Conservation (phyloP, 1,140 invertebrate species). For the Drosophila ficusphila region DNA sequence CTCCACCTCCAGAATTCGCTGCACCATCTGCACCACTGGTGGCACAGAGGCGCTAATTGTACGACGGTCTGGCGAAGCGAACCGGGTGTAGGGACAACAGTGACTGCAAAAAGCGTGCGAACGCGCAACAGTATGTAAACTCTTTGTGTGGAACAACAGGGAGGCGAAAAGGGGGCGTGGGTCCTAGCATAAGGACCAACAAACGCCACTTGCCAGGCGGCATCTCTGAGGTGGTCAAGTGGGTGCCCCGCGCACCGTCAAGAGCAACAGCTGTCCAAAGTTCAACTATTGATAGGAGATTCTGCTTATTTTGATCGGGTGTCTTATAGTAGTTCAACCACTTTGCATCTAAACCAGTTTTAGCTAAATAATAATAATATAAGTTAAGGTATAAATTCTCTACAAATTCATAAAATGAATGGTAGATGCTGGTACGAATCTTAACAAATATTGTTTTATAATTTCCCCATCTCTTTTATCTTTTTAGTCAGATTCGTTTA, state of each 20-base stretch:
- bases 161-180: background rate
- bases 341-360: too few relatives aligned
- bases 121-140: constrained; percentile 69
- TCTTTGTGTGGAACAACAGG: constrained; percentile 33
- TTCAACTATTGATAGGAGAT: background rate
- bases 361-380: too few relatives aligned
- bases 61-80: constrained; percentile 51
- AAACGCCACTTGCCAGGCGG: constrained; percentile 13
- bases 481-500: too few relatives aligned
- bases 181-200: constrained; percentile 19
- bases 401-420: too few relatives aligned
- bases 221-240: constrained; percentile 15
- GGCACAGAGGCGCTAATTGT: constrained; percentile 61
- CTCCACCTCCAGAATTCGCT: background rate
- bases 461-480: too few relatives aligned
- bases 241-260: background rate
- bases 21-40: background rate
- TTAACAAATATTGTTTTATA: too few relatives aligned
- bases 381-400: too few relatives aligned
- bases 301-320: constrained; percentile 7
- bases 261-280: constrained; percentile 26
- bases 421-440: too few relatives aligned
- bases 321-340: background rate
- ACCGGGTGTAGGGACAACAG: constrained; percentile 30
- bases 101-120: constrained; percentile 61